Evolutionary conservation across 2,113 vertebrate species (phyloP).

Genomic region (Numenius arquata): DNA sequence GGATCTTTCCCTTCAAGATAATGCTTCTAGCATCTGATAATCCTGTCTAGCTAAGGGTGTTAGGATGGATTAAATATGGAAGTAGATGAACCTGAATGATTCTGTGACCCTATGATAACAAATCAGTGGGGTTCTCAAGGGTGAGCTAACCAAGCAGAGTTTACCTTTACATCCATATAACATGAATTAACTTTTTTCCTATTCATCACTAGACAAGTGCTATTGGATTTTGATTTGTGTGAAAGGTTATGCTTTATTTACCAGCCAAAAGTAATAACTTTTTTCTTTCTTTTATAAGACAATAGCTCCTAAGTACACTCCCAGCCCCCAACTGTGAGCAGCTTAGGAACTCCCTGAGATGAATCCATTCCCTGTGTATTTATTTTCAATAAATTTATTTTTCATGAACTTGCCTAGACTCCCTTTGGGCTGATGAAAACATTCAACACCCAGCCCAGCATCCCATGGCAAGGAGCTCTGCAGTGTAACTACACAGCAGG

Average conservation of each 20-base stretch:
- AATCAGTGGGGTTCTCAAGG: not conserved
- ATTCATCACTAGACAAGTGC: not conserved
- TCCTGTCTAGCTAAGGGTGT: not conserved
- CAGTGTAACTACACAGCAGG: fast-evolving
- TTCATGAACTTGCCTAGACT: not conserved
- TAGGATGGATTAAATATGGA: not conserved
- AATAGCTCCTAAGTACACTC: not conserved
- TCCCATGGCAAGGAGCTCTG: not conserved
- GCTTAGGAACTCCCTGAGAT: not conserved
- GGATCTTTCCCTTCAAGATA: not conserved
- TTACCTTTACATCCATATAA: not conserved
- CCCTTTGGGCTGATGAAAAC: not conserved
- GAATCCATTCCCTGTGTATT: not conserved
- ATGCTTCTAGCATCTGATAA: not conserved
- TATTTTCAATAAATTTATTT: not conserved
- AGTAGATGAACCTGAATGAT: not conserved
- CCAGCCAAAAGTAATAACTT: not conserved
- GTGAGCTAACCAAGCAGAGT: not conserved
- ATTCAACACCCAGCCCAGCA: not conserved
- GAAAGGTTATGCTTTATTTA: not conserved
- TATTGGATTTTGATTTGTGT: not conserved
- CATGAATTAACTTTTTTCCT: not conserved
- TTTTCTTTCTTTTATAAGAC: not conserved
- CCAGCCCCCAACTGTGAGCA: not conserved
- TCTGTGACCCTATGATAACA: not conserved